Percentiles rank a stretch among this genome's conserved stretches.
Evolutionary conservation across 1,140 invertebrate species (phyloP).

Genomic region (Pogonomyrmex californicus): DNA sequence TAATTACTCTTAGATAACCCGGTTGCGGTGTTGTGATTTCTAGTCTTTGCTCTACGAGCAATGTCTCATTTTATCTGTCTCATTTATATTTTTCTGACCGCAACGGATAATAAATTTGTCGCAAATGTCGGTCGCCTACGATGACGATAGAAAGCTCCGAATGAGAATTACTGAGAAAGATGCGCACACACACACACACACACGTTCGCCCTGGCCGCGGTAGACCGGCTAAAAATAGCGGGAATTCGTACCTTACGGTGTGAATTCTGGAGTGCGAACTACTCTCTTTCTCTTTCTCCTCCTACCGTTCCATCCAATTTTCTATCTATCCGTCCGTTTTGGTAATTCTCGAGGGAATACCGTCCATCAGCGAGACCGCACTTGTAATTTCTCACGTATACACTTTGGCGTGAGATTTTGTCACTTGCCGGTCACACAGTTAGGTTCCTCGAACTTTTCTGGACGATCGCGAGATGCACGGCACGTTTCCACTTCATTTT

Average conservation of each 20-base stretch:
- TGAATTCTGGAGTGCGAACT: slow-evolving; percentile 82
- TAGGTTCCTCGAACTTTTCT: slow-evolving; percentile 59
- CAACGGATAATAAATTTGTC: slow-evolving; percentile 15
- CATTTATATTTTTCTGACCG: neutral
- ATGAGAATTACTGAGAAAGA: slow-evolving; percentile 71
- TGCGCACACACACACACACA: slow-evolving; percentile 1
- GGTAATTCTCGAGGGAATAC: slow-evolving; percentile 40
- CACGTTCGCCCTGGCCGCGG: neutral
- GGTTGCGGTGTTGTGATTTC: too few species aligned
- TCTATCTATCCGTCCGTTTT: slow-evolving; percentile 40
- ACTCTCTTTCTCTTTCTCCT: slow-evolving; percentile 73
- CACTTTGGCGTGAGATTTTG: slow-evolving; percentile 39
- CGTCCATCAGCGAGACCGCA: slow-evolving; percentile 35
- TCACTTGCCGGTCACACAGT: slow-evolving; percentile 45
- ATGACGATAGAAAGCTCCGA: slow-evolving; percentile 69
- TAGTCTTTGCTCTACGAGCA: too few species aligned
- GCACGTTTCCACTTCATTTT: slow-evolving; percentile 84
- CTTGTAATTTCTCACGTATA: slow-evolving; percentile 69
- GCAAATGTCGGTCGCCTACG: slow-evolving; percentile 33
- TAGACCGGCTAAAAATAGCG: slow-evolving; percentile 78
- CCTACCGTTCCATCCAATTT: slow-evolving; percentile 15
- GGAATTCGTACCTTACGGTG: slow-evolving; percentile 82
- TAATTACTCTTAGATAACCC: neutral
- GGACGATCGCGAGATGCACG: slow-evolving; percentile 66
- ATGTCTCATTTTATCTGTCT: neutral